Conservation (phyloP, 2,797 vertebrate genomes). For the Artibeus jamaicensis region DNA sequence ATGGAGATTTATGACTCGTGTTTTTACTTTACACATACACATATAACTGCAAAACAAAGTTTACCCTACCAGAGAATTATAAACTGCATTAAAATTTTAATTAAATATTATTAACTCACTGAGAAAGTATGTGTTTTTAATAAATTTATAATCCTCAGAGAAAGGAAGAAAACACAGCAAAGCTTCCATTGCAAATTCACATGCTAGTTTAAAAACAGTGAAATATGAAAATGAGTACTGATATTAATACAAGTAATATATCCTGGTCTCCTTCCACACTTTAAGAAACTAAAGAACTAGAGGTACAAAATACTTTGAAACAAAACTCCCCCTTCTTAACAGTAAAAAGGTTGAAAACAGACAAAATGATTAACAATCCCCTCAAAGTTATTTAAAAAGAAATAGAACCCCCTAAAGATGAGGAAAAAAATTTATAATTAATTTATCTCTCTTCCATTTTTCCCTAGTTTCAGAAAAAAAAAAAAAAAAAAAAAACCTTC, state of each 20-base stretch:
- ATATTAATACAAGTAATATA: background rate
- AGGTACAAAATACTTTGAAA: background rate
- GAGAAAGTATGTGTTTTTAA: background rate
- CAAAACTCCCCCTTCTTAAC: background rate
- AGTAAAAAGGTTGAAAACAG: background rate
- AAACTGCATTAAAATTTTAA: background rate
- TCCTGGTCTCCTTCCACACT: background rate
- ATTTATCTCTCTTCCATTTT: background rate
- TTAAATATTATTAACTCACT: background rate
- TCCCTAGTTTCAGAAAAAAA: background rate
- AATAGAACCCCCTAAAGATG: background rate
- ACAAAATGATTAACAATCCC: background rate
- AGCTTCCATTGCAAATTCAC: background rate
- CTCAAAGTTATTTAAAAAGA: background rate
- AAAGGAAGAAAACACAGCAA: background rate
- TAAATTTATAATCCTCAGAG: background rate
- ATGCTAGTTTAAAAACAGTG: background rate
- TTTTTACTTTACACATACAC: background rate
- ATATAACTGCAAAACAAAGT: background rate
- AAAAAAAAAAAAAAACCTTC: conserved; percentile 23
- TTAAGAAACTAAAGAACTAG: background rate
- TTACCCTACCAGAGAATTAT: background rate
- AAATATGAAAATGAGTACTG: background rate
- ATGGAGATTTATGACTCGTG: background rate
- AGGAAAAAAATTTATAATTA: background rate